These are phyloP conservation scores for Conops quadrifasciatus DNA, from an alignment of 2,888 invertebrate species.

Conservation along the genomic window DNA sequence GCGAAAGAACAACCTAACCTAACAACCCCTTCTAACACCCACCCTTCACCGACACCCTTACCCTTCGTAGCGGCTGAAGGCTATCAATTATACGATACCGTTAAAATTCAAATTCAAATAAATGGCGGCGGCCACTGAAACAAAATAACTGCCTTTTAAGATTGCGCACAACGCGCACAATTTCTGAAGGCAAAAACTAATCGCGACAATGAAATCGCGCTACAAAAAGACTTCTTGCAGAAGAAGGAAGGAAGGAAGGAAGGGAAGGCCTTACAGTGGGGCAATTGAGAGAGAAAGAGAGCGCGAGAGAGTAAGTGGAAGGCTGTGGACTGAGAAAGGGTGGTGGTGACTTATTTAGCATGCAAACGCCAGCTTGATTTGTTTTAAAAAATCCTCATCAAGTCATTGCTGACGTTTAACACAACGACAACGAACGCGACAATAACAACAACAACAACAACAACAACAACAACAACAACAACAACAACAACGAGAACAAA, in stretches of 20 bases:
- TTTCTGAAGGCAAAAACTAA: conserved; percentile 1
- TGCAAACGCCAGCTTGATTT: background rate
- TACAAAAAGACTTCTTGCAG: background rate
- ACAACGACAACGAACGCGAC: too few species aligned
- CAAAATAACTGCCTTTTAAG: conserved; percentile 38
- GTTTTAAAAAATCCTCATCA: too few species aligned
- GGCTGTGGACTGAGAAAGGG: background rate
- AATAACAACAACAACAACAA: too few species aligned
- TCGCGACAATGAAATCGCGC: conserved; percentile 24
- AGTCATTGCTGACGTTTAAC: too few species aligned
- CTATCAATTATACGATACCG: conserved; percentile 44
- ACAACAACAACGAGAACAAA: too few species aligned
- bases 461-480: too few species aligned
- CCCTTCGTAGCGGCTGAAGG: conserved; percentile 13
- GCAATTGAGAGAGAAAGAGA: too few species aligned
- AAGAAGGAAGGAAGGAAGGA: background rate
- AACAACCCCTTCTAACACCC: background rate
- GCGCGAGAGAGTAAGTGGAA: too few species aligned
- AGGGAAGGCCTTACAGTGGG: too few species aligned
- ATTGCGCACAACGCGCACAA: conserved; percentile 23
- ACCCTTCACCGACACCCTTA: too few species aligned
- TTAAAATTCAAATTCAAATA: conserved; percentile 43
- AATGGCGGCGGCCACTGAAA: conserved; percentile 41
- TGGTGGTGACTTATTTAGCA: background rate
- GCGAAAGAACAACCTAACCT: background rate